phyloP scores from a whole-genome alignment of 1,140 invertebrate species.

The Nephila pilipes region DNA sequence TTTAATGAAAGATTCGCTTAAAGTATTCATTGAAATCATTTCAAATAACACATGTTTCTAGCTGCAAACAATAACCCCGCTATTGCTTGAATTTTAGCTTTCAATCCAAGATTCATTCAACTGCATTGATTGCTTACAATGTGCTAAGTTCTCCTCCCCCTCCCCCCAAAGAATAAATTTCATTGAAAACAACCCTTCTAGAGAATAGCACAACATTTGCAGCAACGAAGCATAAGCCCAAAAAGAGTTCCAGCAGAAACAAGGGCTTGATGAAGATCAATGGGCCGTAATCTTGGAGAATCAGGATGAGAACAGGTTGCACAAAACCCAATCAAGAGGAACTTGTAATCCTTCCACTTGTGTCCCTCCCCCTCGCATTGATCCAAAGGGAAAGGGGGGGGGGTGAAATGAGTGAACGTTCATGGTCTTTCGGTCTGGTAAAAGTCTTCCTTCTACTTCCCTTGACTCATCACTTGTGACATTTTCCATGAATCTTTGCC shows the following conservation, averaged over 20 bases:
- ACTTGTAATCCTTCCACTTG: slow-evolving; percentile 57
- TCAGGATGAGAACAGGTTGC: background rate
- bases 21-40: no score
- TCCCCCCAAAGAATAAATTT: no score
- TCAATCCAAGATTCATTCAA: no score
- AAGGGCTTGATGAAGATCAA: background rate
- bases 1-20: no score
- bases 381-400: background rate
- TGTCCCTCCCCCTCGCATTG: background rate
- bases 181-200: no score
- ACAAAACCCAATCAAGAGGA: slow-evolving; percentile 47
- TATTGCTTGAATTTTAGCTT: no score
- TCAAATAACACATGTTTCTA: no score
- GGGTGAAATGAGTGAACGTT: background rate
- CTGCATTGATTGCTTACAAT: no score
- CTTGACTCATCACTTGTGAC: no score
- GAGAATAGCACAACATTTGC: background rate
- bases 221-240: background rate
- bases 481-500: background rate
- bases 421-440: background rate
- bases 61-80: no score
- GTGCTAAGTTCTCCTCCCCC: no score
- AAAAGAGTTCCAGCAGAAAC: background rate
- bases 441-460: no score
- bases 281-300: slow-evolving; percentile 41